These are phyloP conservation scores for Apeira syringaria DNA, from an alignment of 2,888 invertebrate species.

Conservation along the genomic window DNA sequence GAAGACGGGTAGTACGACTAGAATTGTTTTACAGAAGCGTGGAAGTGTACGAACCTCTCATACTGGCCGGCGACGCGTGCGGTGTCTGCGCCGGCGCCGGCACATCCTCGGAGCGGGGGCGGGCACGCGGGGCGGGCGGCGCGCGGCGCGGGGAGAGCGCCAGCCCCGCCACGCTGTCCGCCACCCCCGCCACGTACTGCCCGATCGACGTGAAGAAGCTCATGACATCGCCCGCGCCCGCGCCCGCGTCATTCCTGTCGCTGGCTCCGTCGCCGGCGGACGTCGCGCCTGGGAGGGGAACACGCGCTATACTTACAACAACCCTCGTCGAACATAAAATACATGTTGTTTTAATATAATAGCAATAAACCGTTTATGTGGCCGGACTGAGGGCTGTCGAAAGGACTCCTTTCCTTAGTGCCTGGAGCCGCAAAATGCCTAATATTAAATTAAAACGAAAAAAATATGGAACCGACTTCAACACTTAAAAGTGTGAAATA, in stretches of 20 bases:
- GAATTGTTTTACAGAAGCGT: too few relatives aligned
- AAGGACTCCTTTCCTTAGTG: conserved; percentile 39
- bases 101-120: conserved; percentile 85
- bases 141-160: conserved; percentile 90
- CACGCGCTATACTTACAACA: too few relatives aligned
- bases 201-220: conserved; percentile 94
- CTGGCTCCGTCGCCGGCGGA: too few relatives aligned
- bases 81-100: conserved; percentile 63
- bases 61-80: conserved; percentile 65
- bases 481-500: too few relatives aligned
- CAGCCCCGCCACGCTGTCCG: conserved; percentile 92
- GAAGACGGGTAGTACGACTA: too few relatives aligned
- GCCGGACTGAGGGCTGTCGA: conserved; percentile 37
- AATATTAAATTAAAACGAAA: too few relatives aligned
- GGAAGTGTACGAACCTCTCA: conserved; percentile 65
- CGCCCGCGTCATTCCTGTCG: too few relatives aligned
- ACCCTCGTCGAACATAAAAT: too few relatives aligned
- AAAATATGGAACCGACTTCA: too few relatives aligned
- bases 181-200: conserved; percentile 93
- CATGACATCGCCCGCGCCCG: conserved; percentile 79
- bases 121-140: conserved; percentile 87
- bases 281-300: too few relatives aligned
- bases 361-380: conserved; percentile 57
- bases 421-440: too few relatives aligned
- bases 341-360: too few relatives aligned